Base-by-base conservation (phyloP, 37 sponge, comb jelly and placozoan genomes). In the Geodia barretti region DNA sequence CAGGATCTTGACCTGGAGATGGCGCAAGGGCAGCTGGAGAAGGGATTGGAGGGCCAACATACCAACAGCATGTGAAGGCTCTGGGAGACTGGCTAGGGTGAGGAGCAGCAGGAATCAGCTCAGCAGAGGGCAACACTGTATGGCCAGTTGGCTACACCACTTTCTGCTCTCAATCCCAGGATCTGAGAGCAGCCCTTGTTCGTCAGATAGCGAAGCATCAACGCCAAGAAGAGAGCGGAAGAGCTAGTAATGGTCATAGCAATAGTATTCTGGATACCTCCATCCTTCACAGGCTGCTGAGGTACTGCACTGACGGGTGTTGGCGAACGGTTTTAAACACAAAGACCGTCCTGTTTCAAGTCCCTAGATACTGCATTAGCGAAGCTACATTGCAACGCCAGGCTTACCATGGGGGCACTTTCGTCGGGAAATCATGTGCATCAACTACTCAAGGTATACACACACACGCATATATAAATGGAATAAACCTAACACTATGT, bases 361-460 rank as follows among this genome's bases (percentile, higher is more conserved):
- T 20, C 47, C 41, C 30, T 77, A 4, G 64, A 85, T n/a, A 26
- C 40, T n/a, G 33, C 42, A 28, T 62, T 85, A 30, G 29, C n/a
- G 4, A 33, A 25, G 17, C 33, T 84, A 28, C 41, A 78, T 72
- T 85, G 0, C 35, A 39, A 33, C 33, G 77, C 1, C 85, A 76
- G 66, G 77, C 85, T 25, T 84, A 84, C 33, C 39, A 73, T 4
- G 70, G 78, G 20, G 85, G 77, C n/a, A 76, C 78, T 26, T 84
- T 84, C 75, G 77, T 84, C 21, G 78, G 85, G 14, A 84, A n/a
- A 84, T 39, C 79, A 85, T 30, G 79, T 71, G 8, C 72, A 85
- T 41, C 25, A 25, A 60, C 23, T 33, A 20, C 74, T 72, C 30
- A 47, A 73, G 64, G 83, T 82, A n/a, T n/a, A n/a, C n/a, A n/a